A percentile compares a stretch with the other conserved stretches of the same genome.
Evolutionary conservation across 1,140 invertebrate genomes (phyloP).

Genomic region (Pogonus chalceus): DNA sequence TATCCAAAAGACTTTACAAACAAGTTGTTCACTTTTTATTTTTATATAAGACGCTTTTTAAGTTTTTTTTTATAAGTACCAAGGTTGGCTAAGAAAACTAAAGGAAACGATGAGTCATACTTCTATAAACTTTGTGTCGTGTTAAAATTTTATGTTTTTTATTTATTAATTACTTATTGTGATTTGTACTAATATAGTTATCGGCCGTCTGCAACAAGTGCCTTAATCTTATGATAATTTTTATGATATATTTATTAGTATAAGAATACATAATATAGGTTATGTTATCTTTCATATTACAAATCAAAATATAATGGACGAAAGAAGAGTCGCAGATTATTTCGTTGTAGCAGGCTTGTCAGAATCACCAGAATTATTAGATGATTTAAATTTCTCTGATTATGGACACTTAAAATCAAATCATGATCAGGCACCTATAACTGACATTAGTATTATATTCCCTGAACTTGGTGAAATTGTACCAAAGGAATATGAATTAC

Average conservation of each 20-base stretch:
- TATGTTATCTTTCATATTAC: not conserved
- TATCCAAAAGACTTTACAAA: not conserved
- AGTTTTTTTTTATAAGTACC: not conserved
- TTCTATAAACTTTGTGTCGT: not conserved
- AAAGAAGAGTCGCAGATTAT: constrained; percentile 80
- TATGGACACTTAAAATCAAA: constrained; percentile 66
- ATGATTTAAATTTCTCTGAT: constrained; percentile 71
- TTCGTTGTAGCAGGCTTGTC: constrained; percentile 95
- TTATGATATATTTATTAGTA: not conserved
- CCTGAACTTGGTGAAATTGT: constrained; percentile 75
- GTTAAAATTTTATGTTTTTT: not conserved
- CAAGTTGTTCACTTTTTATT: constrained; percentile 1
- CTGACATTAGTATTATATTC: constrained; percentile 86
- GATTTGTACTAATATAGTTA: not conserved
- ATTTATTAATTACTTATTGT: not conserved
- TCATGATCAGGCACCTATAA: constrained; percentile 78
- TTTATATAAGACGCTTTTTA: not conserved
- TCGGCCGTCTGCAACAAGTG: constrained; percentile 1
- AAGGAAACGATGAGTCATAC: constrained; percentile 4
- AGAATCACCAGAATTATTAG: constrained; percentile 64
- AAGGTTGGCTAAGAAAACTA: constrained; percentile 1
- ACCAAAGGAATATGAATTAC: constrained; percentile 67
- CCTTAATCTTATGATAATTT: constrained; percentile 2
- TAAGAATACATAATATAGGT: not conserved
- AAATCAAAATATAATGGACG: constrained; percentile 56